Base-by-base conservation (phyloP, 2,113 vertebrate species). In the Dasypus novemcinctus region DNA sequence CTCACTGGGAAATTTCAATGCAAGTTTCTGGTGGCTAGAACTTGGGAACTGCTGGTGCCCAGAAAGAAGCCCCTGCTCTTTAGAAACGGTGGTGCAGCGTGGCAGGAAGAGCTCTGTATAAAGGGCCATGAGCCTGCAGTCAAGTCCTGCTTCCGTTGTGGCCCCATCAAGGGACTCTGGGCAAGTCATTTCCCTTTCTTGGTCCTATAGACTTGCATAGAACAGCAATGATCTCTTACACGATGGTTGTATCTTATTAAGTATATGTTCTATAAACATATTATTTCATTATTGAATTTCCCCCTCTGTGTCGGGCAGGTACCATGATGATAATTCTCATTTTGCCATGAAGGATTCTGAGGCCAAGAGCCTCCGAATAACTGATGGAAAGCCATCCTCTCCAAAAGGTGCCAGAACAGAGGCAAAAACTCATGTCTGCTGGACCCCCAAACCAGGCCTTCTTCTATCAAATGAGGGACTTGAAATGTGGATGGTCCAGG, bases 101-200 rank as follows among this genome's bases (percentile, higher is more conserved):
- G 38, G 27, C 1, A 1, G 61, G 20, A 11, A 38, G 66, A 5
- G 3, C 15, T 4, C 36, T 4, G 4, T 9, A 36, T 36, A 1
- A 13, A 15, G 23, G 46, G 31, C 29, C 29, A 3, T 3, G 1
- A 12, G 14, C 41, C 36, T 31, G 27, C 27, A 18, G 64, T 82
- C 69, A 13, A 43, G n/a, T 17, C 43, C 69, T 72, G 23, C 41
- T 69, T 33, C 46, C 18, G 21, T 27, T n/a, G 14, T 36, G 54
- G 78, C 6, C 38, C 9, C 3, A 38, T 33, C 0, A 0, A 5
- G 43, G n/a, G 8, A 8, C 25, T 6, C 12, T 17, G 27, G 61
- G 8, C 2, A 2, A 38, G 75, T 21, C 43, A 15, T 14, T 57
- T 66, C 31, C 2, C 69, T 76, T 63, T 68, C 75, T 20, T 0